Evolutionary conservation across 2,888 invertebrate genomes (phyloP).

Genomic region (Heliconius aoede): DNA sequence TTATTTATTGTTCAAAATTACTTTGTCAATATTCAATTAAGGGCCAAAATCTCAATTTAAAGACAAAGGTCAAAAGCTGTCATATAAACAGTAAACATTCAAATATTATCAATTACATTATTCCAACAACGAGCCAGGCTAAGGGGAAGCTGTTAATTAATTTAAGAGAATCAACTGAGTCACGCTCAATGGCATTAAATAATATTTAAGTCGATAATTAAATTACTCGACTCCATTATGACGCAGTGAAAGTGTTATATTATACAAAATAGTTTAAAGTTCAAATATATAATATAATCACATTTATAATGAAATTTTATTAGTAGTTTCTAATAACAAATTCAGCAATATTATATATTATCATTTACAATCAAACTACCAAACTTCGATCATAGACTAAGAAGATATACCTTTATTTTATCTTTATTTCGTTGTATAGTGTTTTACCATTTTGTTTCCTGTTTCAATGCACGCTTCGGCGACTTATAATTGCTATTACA

Average conservation of each 20-base stretch:
- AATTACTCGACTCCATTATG: not conserved
- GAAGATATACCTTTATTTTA: no score
- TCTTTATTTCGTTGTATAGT: no score
- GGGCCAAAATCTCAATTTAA: not conserved
- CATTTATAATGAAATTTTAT: no score
- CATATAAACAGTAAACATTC: not conserved
- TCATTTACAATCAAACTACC: no score
- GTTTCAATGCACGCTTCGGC: no score
- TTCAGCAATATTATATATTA: no score
- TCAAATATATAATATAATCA: not conserved
- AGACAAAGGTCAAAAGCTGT: not conserved
- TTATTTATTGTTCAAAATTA: not conserved
- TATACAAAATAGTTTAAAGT: not conserved
- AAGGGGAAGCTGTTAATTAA: constrained; percentile 19
- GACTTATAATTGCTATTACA: no score
- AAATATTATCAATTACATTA: constrained; percentile 13
- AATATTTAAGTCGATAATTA: constrained; percentile 8
- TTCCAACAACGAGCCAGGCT: not conserved
- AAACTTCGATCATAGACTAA: no score
- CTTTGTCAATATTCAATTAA: not conserved
- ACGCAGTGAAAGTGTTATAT: not conserved
- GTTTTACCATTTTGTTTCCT: no score
- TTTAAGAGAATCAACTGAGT: constrained; percentile 15
- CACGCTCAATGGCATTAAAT: constrained; percentile 9
- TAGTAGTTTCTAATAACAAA: no score